Evolutionary conservation across 92 coral and sea anemone species (phyloP).

Genomic region (Epizoanthus rinbou): DNA sequence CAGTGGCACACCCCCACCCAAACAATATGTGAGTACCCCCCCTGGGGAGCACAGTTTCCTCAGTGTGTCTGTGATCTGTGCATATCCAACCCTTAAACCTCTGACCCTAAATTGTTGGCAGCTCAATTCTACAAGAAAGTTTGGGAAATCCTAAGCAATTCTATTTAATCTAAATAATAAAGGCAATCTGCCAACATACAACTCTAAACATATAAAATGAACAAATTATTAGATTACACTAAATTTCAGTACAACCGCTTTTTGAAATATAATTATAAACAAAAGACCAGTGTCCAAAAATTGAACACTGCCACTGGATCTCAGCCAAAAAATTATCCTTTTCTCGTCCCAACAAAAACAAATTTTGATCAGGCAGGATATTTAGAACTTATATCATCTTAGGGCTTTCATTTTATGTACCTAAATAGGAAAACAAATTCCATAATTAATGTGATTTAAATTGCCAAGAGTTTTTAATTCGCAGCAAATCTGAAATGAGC

Average conservation of each 20-base stretch:
- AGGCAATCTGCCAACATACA: no score
- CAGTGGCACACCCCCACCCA: no score
- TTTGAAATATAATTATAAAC: background rate
- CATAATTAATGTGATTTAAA: background rate
- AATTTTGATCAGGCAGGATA: background rate
- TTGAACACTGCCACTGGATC: background rate
- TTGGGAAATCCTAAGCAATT: background rate
- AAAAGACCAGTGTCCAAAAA: background rate
- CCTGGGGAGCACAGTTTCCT: no score
- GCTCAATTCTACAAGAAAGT: background rate
- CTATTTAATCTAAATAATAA: background rate
- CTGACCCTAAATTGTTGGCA: background rate
- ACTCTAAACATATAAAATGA: background rate
- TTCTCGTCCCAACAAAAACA: background rate
- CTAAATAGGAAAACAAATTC: background rate
- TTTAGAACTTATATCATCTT: background rate
- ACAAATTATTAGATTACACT: no score
- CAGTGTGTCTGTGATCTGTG: no score
- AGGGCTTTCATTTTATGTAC: background rate
- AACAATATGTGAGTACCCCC: no score
- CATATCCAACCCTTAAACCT: slow-evolving; percentile 1
- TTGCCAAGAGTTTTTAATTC: background rate
- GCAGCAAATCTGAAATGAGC: background rate
- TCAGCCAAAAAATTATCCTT: background rate
- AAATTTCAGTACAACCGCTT: background rate